Conservation (phyloP, 2,113 vertebrate genomes). For the Fregata magnificens region DNA sequence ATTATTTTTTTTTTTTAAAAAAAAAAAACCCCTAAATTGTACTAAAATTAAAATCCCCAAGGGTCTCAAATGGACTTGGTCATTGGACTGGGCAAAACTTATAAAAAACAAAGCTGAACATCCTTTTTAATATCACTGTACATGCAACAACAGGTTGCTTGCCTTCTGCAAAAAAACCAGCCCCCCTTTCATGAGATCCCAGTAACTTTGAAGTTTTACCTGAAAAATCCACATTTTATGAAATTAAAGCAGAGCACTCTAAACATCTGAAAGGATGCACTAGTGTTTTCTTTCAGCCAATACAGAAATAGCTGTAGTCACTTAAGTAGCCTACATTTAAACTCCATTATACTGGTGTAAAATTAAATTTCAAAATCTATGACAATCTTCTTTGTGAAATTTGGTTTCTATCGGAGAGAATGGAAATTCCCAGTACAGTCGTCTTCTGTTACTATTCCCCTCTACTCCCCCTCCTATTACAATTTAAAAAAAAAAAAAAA, state of each 20-base stretch:
- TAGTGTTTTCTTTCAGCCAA: neutral
- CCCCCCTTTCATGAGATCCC: neutral
- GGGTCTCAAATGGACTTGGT: neutral
- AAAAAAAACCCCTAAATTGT: no score
- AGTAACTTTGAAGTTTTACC: neutral
- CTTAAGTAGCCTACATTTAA: neutral
- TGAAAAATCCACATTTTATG: neutral
- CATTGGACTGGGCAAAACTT: neutral
- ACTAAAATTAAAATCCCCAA: neutral
- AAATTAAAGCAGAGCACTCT: neutral
- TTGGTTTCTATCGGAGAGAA: neutral
- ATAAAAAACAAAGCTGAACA: neutral
- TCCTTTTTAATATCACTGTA: neutral
- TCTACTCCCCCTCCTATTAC: neutral
- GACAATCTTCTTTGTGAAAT: neutral
- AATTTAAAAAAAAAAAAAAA: neutral
- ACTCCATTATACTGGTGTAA: neutral
- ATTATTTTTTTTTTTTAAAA: no score
- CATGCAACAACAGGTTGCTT: neutral
- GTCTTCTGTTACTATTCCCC: neutral
- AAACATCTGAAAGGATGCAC: neutral
- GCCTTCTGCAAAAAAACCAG: neutral
- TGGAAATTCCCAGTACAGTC: neutral
- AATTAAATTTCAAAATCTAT: neutral
- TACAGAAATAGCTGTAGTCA: neutral